Evolutionary conservation across 2,797 vertebrate species (phyloP).

Genomic region (Florisuga fusca): DNA sequence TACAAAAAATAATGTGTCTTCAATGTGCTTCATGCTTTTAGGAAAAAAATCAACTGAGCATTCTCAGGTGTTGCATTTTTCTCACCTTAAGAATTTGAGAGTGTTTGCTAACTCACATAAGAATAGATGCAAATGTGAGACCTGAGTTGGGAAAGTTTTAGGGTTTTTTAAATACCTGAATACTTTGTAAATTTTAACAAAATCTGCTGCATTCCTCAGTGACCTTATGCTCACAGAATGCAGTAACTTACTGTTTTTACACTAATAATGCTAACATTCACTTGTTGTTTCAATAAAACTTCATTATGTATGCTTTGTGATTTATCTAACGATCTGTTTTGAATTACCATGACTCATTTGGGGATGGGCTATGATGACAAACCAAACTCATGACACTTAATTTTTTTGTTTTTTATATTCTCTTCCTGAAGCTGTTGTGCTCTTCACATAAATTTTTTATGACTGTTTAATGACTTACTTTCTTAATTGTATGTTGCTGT

Average conservation of each 20-base stretch:
- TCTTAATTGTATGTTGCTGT: background rate
- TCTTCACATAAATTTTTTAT: conserved; percentile 1
- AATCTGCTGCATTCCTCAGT: background rate
- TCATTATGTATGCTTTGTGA: background rate
- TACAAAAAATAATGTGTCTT: background rate
- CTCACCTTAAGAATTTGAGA: background rate
- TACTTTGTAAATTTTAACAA: background rate
- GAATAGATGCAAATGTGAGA: background rate
- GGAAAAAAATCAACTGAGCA: background rate
- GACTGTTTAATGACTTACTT: background rate
- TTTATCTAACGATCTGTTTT: conserved; percentile 22
- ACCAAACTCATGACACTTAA: background rate
- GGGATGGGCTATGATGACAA: conserved; percentile 19
- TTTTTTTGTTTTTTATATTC: background rate
- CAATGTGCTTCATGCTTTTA: background rate
- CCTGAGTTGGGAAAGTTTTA: background rate
- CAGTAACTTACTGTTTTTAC: background rate
- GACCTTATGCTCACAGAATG: background rate
- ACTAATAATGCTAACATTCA: background rate
- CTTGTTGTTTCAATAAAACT: background rate
- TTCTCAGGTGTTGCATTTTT: no score
- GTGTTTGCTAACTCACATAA: background rate
- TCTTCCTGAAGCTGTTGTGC: conserved; percentile 2
- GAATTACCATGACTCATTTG: conserved; percentile 24
- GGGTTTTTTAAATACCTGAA: background rate